A percentile compares a stretch with the other conserved stretches of the same genome.
These are phyloP conservation scores for Erebia ligea DNA, from an alignment of 2,888 invertebrate species.

Conservation along the genomic window DNA sequence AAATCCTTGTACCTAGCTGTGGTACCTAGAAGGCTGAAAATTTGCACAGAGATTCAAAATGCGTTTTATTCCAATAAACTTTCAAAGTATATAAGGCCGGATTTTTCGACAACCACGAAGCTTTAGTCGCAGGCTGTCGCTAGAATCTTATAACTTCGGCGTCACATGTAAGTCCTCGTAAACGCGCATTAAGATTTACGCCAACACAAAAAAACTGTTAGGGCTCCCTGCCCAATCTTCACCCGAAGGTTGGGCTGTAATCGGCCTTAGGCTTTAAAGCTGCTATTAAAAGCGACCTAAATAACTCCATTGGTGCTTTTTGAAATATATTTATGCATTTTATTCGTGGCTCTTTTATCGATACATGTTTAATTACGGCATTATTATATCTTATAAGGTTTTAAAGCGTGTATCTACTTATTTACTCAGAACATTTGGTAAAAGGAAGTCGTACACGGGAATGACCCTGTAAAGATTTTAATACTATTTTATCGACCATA, in stretches of 20 bases:
- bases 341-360: neutral
- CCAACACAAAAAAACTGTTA: constrained; percentile 82
- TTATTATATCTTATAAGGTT: neutral
- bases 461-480: too few relatives aligned
- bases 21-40: too few relatives aligned
- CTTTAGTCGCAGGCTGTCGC: constrained; percentile 43
- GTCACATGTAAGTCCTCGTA: constrained; percentile 58
- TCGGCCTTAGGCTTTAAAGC: constrained; percentile 56
- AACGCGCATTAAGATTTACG: constrained; percentile 74
- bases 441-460: too few relatives aligned
- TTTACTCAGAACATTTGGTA: too few relatives aligned
- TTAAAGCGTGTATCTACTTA: too few relatives aligned
- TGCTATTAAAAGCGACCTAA: constrained; percentile 43
- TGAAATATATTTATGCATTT: neutral
- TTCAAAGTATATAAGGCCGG: too few relatives aligned
- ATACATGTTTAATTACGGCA: neutral
- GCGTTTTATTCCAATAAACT: too few relatives aligned
- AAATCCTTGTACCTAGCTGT: too few relatives aligned
- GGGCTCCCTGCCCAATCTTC: constrained; percentile 65
- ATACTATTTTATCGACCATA: too few relatives aligned
- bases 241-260: constrained; percentile 59
- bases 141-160: constrained; percentile 39
- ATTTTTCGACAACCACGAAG: neutral
- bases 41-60: too few relatives aligned
- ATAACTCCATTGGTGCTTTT: constrained; percentile 25